Base-by-base conservation (phyloP, 2,113 vertebrate species). In the Actenoides lindsayi region DNA sequence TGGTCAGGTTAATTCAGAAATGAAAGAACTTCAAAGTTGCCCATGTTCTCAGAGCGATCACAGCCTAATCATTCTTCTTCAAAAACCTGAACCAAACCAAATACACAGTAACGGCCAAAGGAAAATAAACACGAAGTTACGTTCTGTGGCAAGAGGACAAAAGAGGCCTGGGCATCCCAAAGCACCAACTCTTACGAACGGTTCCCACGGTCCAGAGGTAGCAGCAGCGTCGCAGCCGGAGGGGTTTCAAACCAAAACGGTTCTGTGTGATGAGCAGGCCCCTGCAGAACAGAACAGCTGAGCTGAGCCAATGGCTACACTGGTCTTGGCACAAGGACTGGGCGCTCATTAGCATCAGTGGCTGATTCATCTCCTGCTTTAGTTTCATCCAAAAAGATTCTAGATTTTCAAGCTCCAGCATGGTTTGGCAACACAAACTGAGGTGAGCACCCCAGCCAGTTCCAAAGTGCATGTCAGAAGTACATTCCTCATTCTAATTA, bases 371-470 rank as follows among this genome's bases (percentile, higher is more conserved):
- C 31, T 48, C 46, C 46, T 27, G 19, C 39, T 39, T 30, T 16
- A 20, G 23, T 60, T 62, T 71, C 27, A 71, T 48, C 3, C 35
- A 14, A 56, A 28, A 81, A 62, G 11, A 56, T 56, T 5, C 27
- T 27, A 16, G 25, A 44, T 17, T 42, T 27, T 7, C 41, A 70
- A 62, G 35, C 6, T 31, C 31, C 28, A 21, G 31, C 28, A n/a
- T 0, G 0, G 39, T 2, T 9, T 56, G 3, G 11, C n/a, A 48
- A 37, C 1, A 9, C 1, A 0, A 85, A 60, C 18, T 13, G 23
- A 54, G 18, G 20, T 21, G 37, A 6, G 17, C 16, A 46, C 48
- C 21, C 5, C 23, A 70, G 24, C 2, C 54, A 75, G 39, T 13
- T 63, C 41, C 48, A 8, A 39, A 57, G 30, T 6, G 39, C 6